phyloP scores from a whole-genome alignment of 2,113 vertebrate genomes.

The Alaudala cheleensis region DNA sequence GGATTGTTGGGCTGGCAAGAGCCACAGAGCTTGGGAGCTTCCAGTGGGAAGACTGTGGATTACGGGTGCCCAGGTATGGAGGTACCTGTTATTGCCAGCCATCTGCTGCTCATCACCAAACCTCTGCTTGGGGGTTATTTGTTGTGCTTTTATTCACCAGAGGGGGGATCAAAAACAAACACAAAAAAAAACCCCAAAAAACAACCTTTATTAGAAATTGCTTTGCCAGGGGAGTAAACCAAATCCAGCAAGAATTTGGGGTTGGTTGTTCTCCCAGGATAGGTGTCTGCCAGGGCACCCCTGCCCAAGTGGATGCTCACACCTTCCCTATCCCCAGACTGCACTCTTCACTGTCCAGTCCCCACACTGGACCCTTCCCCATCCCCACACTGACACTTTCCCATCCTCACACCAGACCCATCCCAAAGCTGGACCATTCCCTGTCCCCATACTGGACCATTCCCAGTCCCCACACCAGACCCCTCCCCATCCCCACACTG shows the following conservation, averaged over 20 bases:
- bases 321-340: neutral
- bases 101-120: conserved; percentile 8
- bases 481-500: neutral
- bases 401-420: accelerated
- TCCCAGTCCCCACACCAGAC: accelerated
- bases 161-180: neutral
- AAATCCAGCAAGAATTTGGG: neutral
- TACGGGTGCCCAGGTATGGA: neutral
- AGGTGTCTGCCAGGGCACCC: neutral
- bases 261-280: accelerated
- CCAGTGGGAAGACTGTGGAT: neutral
- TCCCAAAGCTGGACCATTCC: neutral
- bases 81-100: neutral
- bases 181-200: neutral
- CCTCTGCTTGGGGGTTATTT: neutral
- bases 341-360: neutral
- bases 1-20: neutral
- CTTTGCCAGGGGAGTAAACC: neutral
- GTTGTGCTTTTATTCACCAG: neutral
- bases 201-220: neutral
- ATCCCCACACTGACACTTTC: neutral
- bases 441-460: too few species aligned
- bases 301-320: neutral
- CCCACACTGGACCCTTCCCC: accelerated
- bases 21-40: neutral